Conservation (phyloP, 2,113 vertebrate species). For the Dromaius novaehollandiae region DNA sequence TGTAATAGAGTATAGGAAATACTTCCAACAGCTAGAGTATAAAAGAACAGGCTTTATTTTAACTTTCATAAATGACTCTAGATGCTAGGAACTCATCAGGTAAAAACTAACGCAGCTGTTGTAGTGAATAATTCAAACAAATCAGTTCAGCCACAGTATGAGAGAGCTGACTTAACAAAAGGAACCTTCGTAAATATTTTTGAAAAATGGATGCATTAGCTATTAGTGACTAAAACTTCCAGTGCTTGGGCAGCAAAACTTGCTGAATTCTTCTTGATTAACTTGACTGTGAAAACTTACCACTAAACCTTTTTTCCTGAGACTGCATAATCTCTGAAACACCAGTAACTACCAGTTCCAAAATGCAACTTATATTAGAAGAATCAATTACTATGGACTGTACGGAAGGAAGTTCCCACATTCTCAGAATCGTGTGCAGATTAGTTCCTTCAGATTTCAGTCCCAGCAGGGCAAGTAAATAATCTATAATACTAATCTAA, state of each 20-base stretch:
- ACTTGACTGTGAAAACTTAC: background rate
- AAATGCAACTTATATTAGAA: background rate
- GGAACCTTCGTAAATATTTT: background rate
- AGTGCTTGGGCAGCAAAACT: background rate
- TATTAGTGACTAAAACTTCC: background rate
- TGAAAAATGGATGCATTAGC: background rate
- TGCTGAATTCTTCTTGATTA: background rate
- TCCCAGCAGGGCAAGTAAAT: background rate
- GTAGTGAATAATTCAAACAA: slow-evolving; percentile 22
- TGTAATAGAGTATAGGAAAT: background rate
- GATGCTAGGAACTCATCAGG: background rate
- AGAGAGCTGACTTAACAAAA: background rate
- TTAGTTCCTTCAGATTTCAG: background rate
- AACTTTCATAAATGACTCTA: background rate
- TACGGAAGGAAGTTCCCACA: background rate
- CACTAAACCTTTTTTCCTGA: background rate
- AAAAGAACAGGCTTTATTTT: background rate
- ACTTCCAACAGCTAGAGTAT: background rate
- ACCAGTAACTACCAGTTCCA: background rate
- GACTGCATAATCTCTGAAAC: background rate
- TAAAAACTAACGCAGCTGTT: background rate
- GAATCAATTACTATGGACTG: background rate
- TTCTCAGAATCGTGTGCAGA: background rate
- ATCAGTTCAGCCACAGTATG: background rate
- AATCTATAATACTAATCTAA: background rate